A percentile compares a stretch with the other conserved stretches of the same genome.
Evolutionary conservation across 2,113 vertebrate species (phyloP).

Genomic region (Ornithorhynchus anatinus): DNA sequence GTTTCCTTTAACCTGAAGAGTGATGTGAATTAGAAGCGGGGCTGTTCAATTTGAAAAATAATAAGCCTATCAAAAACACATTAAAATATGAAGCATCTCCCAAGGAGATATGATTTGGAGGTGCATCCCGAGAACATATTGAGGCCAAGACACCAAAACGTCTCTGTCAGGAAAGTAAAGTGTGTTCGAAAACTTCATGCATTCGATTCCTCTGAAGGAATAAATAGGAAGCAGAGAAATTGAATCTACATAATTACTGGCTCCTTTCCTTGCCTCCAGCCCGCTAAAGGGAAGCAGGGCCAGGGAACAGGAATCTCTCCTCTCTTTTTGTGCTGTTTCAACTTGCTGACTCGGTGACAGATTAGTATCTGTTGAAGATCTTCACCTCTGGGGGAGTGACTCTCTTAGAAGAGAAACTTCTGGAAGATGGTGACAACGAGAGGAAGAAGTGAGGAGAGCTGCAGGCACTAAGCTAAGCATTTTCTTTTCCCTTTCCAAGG

Average conservation of each 20-base stretch:
- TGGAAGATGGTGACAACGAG: no score
- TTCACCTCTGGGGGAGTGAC: background rate
- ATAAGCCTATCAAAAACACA: slow-evolving; percentile 22
- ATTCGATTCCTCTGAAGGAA: slow-evolving; percentile 54
- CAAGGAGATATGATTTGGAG: slow-evolving; percentile 29
- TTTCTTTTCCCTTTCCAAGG: slow-evolving; percentile 33
- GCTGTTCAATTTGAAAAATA: slow-evolving; percentile 16
- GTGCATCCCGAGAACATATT: slow-evolving; percentile 36
- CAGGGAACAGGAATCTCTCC: background rate
- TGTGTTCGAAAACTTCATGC: slow-evolving; percentile 15
- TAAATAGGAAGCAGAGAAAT: slow-evolving; percentile 55
- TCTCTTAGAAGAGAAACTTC: no score
- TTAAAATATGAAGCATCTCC: background rate
- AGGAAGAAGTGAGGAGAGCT: no score
- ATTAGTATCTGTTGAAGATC: rapidly evolving
- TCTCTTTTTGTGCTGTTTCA: background rate
- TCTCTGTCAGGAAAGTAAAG: slow-evolving; percentile 56
- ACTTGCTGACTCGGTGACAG: background rate
- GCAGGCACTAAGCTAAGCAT: slow-evolving; percentile 22
- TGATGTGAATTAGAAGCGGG: slow-evolving; percentile 22
- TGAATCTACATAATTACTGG: slow-evolving; percentile 50
- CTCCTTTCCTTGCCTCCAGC: background rate
- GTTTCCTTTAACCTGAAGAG: slow-evolving; percentile 19
- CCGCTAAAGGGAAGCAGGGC: background rate
- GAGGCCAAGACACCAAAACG: slow-evolving; percentile 45